Base-by-base conservation (phyloP, 2,797 vertebrate species). In the Acanthis flammea region DNA sequence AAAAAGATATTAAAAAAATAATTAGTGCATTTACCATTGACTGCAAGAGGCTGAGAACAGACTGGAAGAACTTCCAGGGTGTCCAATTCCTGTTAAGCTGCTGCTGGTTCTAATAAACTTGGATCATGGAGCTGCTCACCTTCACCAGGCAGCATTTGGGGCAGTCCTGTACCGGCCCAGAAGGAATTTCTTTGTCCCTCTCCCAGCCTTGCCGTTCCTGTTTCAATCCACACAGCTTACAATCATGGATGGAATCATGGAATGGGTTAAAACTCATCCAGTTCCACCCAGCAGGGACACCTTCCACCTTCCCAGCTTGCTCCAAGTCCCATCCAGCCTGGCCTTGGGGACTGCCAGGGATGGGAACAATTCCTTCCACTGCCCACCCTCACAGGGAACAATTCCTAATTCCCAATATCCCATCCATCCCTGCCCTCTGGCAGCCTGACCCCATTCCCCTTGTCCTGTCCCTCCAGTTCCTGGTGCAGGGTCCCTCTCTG, bases 1-100 rank as follows among this genome's bases (percentile, higher is more conserved):
- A 86, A 91, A 91, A 67, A 78, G 71, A 88, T 91, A 90, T 88
- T 86, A 81, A 91, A 94, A 88, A 87, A 88, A 92, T 78, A 88
- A 92, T 94, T 88, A 88, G 86, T 7, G 5, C 60, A 50, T 74
- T 51, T 8, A 50, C 11, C 23, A 17, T 13, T 11, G 28, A 82
- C 53, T 9, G 2, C 60, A 79, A 66, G 78, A 62, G 80, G 30
- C 54, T 78, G 66, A 62, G 70, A 65, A 62, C 7, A 27, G 17
- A 27, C 44, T 82, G 73, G 33, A 41, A 35, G 71, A 76, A 60
- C 35, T 80, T 80, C 62, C 45, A 71, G 53, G 14, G 31, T 81
- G 42, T 22, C 76, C 50, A 61, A 17, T 24, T 73, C n/a, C 72
- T n/a, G 30, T n/a, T 48, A 47, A 81, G 41, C 7, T 22, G 57